Base-by-base conservation (phyloP, 2,888 invertebrate species). In the Eristalis arbustorum region DNA sequence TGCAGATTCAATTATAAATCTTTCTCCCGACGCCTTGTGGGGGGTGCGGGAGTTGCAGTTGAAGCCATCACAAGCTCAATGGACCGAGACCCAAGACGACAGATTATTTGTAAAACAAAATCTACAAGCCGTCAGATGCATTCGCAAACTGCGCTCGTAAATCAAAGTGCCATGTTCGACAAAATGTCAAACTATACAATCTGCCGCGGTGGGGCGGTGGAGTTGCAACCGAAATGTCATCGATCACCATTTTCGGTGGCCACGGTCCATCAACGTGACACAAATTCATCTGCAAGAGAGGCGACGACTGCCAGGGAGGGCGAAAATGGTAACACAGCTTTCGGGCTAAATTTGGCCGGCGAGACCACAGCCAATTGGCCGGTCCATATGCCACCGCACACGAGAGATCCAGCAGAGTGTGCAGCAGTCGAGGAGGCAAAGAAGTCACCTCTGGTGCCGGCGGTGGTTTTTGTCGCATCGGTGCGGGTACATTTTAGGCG, bases 151-250 rank as follows among this genome's bases (percentile, higher is more conserved):
- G 68, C 62, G 72, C 64, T 78, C 83, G 77, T 83, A 78, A 83
- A 83, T 83, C 83, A 83, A 83, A 66, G 61, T 83, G 83, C 73
- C 83, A 73, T 83, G 83, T 83, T 73, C 62, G 78, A 83, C 83
- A 83, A 78, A 83, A 83, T 83, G 78, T 83, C 83, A 83, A 83
- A 68, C 73, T 63, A 83, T 77, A 83, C 77, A 13, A 40, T 49
- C 71, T 37, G 40, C 13, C 11, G 37, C 23, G 42, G 22, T 6
- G 10, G 3, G 37, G 37, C 0, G 37, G 37, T 11, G 25, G 25
- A 69, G 63, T 34, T 49, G 71, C 61, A 67, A 72, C 79, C 61
- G 63, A 76, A 82, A 76, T 82, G 66, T 66, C 76, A 82, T 76
- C 71, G 64, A 75, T 25, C n/a, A 49, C 74, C 68, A 67, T 73